Evolutionary conservation across 2,113 vertebrate genomes (phyloP).

Genomic region (Gopherus evgoodei): DNA sequence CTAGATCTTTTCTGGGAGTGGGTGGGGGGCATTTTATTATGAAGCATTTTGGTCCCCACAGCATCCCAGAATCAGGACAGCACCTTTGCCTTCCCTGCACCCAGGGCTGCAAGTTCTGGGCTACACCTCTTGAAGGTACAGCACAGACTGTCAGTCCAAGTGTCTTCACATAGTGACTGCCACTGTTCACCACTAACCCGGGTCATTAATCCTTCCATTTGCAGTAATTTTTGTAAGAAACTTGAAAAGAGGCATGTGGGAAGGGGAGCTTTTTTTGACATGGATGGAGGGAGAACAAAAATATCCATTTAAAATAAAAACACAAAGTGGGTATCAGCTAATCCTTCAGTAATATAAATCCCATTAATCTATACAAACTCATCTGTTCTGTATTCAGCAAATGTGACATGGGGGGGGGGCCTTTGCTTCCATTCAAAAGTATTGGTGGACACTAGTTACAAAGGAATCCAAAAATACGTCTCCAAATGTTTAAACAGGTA

Average conservation of each 20-base stretch:
- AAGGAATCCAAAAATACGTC: constrained; percentile 28
- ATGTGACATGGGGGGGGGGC: not conserved
- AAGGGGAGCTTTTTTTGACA: not conserved
- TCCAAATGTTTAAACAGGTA: constrained; percentile 1
- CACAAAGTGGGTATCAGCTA: not conserved
- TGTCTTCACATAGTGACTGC: not conserved
- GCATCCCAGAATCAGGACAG: not conserved
- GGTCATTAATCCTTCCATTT: not conserved
- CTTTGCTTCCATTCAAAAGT: constrained; percentile 33
- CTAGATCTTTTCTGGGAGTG: not conserved
- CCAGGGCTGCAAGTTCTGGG: not conserved
- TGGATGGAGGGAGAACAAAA: not conserved
- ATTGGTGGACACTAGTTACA: not conserved
- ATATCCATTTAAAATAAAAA: not conserved
- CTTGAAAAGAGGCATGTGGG: not conserved
- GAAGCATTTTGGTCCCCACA: not conserved
- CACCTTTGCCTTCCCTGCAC: not conserved
- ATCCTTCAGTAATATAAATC: constrained; percentile 4
- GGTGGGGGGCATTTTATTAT: no score
- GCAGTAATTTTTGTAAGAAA: not conserved
- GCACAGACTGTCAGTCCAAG: not conserved
- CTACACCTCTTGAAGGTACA: not conserved
- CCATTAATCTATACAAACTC: not conserved
- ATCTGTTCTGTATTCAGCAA: constrained; percentile 3
- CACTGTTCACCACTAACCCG: not conserved